phyloP scores from a whole-genome alignment of 1,140 invertebrate species.

The Cyclina sinensis region DNA sequence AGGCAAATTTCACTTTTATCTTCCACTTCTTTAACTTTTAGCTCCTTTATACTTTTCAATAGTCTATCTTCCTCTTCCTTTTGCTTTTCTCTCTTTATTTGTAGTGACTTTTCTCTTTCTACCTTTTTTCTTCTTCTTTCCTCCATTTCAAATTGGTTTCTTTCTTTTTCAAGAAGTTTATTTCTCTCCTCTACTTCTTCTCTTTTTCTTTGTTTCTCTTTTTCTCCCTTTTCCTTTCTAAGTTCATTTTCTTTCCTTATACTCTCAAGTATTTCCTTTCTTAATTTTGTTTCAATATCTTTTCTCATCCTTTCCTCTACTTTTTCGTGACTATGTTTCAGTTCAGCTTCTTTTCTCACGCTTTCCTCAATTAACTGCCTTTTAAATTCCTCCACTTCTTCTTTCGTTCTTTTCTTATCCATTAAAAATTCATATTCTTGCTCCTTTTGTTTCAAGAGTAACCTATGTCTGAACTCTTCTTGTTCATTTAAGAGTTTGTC shows the following conservation, averaged over 20 bases:
- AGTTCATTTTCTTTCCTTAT: neutral
- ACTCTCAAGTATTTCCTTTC: neutral
- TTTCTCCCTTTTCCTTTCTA: neutral
- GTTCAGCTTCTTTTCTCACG: neutral
- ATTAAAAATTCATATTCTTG: neutral
- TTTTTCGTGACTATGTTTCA: neutral
- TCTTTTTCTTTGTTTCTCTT: too few species aligned
- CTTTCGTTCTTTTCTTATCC: neutral
- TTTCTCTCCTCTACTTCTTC: too few species aligned
- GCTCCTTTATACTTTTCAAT: neutral
- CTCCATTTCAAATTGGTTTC: neutral
- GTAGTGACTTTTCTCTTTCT: neutral
- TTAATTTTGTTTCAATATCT: neutral
- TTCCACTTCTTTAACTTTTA: neutral
- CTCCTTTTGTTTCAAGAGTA: neutral
- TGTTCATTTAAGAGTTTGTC: too few species aligned
- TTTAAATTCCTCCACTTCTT: neutral
- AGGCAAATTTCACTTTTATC: neutral
- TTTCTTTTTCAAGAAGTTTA: neutral
- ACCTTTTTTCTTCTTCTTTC: neutral
- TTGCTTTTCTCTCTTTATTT: neutral
- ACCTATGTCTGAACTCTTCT: too few species aligned
- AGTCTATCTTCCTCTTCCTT: neutral
- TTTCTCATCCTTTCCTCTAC: neutral
- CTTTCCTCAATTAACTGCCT: neutral